Base-by-base conservation (phyloP, 2,113 vertebrate species). In the Paradisaea rubra region DNA sequence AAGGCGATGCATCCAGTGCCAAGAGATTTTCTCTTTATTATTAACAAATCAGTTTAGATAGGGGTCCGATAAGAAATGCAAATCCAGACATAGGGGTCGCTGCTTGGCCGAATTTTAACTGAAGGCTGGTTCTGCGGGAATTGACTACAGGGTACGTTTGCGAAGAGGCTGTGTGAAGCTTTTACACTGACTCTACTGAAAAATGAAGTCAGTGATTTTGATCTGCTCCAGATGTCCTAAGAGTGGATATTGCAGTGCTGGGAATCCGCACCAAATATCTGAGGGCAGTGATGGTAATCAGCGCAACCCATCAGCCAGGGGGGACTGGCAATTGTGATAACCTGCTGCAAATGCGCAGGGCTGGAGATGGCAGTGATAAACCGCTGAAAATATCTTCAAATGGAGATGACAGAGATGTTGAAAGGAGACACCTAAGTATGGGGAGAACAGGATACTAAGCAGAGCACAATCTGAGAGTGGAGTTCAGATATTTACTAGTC, bases 221-320 rank as follows among this genome's bases (percentile, higher is more conserved):
- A 99, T 99, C 98, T 98, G 98, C 98, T 98, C 98, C 98, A 98
- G 98, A 98, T 98, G 98, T 98, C 98, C 98, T 98, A 97, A 97
- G 98, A 98, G 98, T 98, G 98, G 98, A 98, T 98, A 97, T 98
- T 98, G 98, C 98, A 97, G 97, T 95, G 95, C 97, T 95, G 98
- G 97, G 97, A 98, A 98, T 98, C 98, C 97, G 98, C 98, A 98
- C 95, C 98, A 97, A 98, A 98, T 98, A 98, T 98, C 98, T 98
- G 98, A 98, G 98, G 98, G 98, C 98, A 98, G 96, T 97, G 98
- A 98, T 98, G 98, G 97, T 97, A 98, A 99, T 99, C 98, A 98
- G 98, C 94, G 88, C 97, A 98, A 98, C 98, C 98, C 97, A 98
- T 98, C 97, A 98, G 98, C 93, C 97, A 94, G 97, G 96, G 98